Evolutionary conservation across 2,888 invertebrate species (phyloP).

Genomic region (Villa cingulata): DNA sequence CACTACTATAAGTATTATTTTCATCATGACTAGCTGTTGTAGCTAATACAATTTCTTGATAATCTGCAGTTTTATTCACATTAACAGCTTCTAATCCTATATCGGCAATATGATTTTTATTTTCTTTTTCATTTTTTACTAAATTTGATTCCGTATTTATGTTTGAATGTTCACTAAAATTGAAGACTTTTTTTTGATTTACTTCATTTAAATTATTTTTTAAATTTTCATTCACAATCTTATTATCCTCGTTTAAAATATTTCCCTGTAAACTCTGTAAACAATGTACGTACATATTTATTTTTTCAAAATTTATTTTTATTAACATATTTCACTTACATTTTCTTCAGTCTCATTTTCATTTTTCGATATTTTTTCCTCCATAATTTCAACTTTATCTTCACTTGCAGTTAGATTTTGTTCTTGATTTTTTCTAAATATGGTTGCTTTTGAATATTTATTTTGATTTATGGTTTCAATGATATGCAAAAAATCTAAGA

Average conservation of each 20-base stretch:
- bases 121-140: too few relatives aligned
- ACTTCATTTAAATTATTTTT: too few relatives aligned
- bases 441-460: neutral
- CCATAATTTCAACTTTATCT: neutral
- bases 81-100: conserved; percentile 3
- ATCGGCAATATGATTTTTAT: conserved; percentile 12
- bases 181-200: too few relatives aligned
- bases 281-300: too few relatives aligned
- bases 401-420: neutral
- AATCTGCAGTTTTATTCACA: neutral
- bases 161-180: too few relatives aligned
- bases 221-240: conserved; percentile 13
- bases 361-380: neutral
- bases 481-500: neutral
- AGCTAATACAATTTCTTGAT: neutral
- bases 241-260: conserved; percentile 22
- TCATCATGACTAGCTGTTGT: neutral
- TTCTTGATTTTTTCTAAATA: neutral
- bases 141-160: too few relatives aligned
- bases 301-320: too few relatives aligned
- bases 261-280: conserved; percentile 8
- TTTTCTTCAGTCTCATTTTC: neutral
- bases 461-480: neutral
- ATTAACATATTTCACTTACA: neutral
- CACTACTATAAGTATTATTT: too few relatives aligned